Evolutionary conservation across 1,140 invertebrate genomes (phyloP), one percentile per base, ranked within the genome.

Genomic region (Himalopsyche phryganea): DNA sequence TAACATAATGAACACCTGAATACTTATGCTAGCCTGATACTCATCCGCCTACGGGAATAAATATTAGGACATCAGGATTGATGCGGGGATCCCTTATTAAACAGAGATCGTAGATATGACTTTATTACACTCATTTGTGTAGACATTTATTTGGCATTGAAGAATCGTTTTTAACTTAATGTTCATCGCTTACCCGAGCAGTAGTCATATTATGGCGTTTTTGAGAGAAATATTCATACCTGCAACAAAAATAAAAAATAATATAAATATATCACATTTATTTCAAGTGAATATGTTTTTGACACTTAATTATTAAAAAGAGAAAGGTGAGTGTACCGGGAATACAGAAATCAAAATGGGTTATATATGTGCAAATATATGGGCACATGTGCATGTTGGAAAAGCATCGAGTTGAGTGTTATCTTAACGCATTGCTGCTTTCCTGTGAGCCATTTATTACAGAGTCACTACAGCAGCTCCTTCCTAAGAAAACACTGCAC

Each of bases 341-440:
- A 28, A 28, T 5, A 28, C 23, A 28, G 23, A 28, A 28, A 28
- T 28, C 3, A 9, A 28, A 9, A 28, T 9, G 9, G 9, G 23
- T 9, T 9, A 28, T 28, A 28, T 9, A 28, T 28, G 23, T 28
- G 3, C 47, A 55, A 46, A 55, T 11, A 36, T 46, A 55, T n/a
- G 38, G 7, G 23, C 40, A 14, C 50, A 14, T 23, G 54, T 40
- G 54, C 45, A 57, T 49, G 54, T 49, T 33, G 11, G 10, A 28
- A 41, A 36, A 19, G 36, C 48, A 44, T 44, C 41, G 28, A 17
- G 11, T 14, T 3, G 19, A 45, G 48, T 51, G 56, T 50, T 58
- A 51, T 58, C 56, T 51, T 46, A 58, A 51, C 28, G 56, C 48
- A 58, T 51, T 58, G 40, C 56, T 50, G 44, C 52, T 55, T 35